These are phyloP conservation scores for Pyrocephalus nanus DNA, from an alignment of 2,797 vertebrate species.

Conservation along the genomic window DNA sequence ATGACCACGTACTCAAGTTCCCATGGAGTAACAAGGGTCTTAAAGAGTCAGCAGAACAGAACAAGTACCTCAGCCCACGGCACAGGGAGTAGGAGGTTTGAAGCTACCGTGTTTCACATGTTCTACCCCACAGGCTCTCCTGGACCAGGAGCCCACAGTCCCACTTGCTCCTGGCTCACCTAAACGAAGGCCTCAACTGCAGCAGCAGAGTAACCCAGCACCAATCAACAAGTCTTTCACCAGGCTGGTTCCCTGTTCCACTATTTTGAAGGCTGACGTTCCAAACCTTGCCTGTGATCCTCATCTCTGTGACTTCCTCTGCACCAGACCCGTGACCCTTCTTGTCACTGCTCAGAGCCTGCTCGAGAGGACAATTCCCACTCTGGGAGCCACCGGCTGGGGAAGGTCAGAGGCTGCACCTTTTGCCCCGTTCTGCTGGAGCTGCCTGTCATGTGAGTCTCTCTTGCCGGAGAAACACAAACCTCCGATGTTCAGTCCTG, in stretches of 20 bases:
- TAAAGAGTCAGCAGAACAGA: neutral
- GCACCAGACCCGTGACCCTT: rapidly evolving
- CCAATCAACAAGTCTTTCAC: neutral
- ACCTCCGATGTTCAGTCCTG: neutral
- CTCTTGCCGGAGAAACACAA: neutral
- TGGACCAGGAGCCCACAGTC: neutral
- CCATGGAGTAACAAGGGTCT: neutral
- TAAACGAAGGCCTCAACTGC: neutral
- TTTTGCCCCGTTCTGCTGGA: neutral
- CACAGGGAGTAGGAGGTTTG: neutral
- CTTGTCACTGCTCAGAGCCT: neutral
- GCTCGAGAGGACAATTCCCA: neutral
- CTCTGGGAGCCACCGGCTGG: neutral
- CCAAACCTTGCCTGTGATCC: neutral
- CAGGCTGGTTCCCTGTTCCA: neutral
- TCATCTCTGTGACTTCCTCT: neutral
- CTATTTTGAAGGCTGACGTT: neutral
- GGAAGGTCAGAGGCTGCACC: neutral
- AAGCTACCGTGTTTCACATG: neutral
- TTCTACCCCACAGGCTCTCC: neutral
- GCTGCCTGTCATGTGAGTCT: neutral
- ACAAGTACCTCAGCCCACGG: neutral
- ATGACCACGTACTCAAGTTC: neutral
- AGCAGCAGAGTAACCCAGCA: neutral
- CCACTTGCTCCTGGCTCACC: neutral